Evolutionary conservation across 2,888 invertebrate species (phyloP).

Genomic region (Galerucella nymphaeae): DNA sequence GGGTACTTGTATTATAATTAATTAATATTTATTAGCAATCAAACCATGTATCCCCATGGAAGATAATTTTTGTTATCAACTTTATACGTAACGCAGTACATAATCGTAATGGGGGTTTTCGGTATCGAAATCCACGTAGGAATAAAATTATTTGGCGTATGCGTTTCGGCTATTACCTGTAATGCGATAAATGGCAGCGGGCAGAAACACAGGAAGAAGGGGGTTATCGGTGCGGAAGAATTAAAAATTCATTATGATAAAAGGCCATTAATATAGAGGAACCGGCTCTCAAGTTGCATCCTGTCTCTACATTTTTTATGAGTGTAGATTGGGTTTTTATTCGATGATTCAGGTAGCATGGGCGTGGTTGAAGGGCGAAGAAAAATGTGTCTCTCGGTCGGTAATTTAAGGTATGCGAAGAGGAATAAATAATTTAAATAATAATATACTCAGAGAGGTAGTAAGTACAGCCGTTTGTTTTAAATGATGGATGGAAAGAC

Average conservation of each 20-base stretch:
- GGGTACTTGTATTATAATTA: neutral
- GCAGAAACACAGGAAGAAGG: slow-evolving; percentile 32
- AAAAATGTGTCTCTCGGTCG: neutral
- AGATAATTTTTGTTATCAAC: slow-evolving; percentile 3
- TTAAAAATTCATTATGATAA: slow-evolving; percentile 40
- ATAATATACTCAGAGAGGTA: neutral
- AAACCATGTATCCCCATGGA: too few species aligned
- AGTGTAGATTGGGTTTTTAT: slow-evolving; percentile 33
- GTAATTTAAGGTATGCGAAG: neutral
- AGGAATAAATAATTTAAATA: neutral
- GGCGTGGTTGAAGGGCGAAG: neutral
- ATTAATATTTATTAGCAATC: neutral
- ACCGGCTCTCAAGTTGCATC: slow-evolving; percentile 32
- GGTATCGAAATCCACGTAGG: slow-evolving; percentile 3
- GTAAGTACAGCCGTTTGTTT: neutral
- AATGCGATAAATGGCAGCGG: slow-evolving; percentile 8
- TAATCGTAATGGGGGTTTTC: slow-evolving; percentile 4
- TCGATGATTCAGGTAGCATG: slow-evolving; percentile 21
- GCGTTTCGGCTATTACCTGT: slow-evolving; percentile 17
- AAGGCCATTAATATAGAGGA: slow-evolving; percentile 37
- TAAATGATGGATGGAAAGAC: too few species aligned
- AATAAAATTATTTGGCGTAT: slow-evolving; percentile 13
- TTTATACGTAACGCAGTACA: neutral
- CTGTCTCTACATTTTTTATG: slow-evolving; percentile 33
- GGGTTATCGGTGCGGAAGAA: slow-evolving; percentile 37